Evolutionary conservation across 1,140 invertebrate species (phyloP).

Genomic region (Drosophila nebulosa): DNA sequence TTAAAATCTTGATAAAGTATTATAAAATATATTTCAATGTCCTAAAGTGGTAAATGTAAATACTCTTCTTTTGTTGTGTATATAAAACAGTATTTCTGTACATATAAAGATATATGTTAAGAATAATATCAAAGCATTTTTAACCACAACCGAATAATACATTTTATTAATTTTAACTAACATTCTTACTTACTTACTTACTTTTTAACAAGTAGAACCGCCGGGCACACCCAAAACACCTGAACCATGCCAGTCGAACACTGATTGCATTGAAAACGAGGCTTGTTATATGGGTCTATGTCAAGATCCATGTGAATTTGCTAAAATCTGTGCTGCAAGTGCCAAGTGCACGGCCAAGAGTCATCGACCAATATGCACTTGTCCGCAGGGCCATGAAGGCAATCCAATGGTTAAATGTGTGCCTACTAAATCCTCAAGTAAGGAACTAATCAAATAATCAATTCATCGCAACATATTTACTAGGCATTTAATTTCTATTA

Average conservation of each 20-base stretch:
- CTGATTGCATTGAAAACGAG: conserved; percentile 88
- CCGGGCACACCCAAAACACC: conserved; percentile 85
- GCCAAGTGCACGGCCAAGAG: conserved; percentile 88
- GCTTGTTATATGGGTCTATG: conserved; percentile 88
- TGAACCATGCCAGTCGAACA: conserved; percentile 87
- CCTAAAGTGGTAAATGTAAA: conserved; percentile 49
- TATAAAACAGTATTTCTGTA: conserved; percentile 20
- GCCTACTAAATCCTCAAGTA: conserved; percentile 85
- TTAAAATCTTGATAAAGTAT: too few species aligned
- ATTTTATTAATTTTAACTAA: conserved; percentile 15
- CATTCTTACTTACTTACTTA: conserved; percentile 37
- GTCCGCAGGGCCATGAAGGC: conserved; percentile 87
- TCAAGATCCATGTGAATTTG: conserved; percentile 88
- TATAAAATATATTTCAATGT: conserved; percentile 1
- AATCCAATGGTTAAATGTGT: conserved; percentile 89
- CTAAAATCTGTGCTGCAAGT: conserved; percentile 86
- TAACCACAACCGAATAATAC: background rate
- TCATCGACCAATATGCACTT: conserved; percentile 89
- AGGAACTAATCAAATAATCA: conserved; percentile 81
- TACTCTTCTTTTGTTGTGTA: background rate
- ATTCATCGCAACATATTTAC: conserved; percentile 14
- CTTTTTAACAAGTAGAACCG: conserved; percentile 83
- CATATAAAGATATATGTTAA: conserved; percentile 23
- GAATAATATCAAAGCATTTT: background rate
- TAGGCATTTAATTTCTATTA: background rate